Base-by-base conservation (phyloP, 2,888 invertebrate genomes). In the Linnaemya vulpina region DNA sequence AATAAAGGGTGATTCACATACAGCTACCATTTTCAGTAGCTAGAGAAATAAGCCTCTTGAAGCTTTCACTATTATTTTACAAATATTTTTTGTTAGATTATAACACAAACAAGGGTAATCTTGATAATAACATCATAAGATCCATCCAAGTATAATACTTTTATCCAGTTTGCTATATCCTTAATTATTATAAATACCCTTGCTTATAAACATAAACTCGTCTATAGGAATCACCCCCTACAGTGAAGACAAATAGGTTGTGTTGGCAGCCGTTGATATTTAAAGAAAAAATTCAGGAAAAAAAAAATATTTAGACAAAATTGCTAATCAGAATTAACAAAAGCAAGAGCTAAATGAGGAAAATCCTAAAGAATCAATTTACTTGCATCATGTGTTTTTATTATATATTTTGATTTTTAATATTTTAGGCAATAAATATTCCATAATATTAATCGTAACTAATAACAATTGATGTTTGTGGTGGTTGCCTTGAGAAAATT, bases 321-420 rank as follows among this genome's bases (percentile, higher is more conserved):
- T 25, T 55, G 4, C 30, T 30, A 55, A 15, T 0, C 2, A 55
- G 30, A 30, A 30, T 25, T 30, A n/a, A 30, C n/a, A 55, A n/a
- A 30, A 30, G n/a, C 11, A 30, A 15, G 53, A 15, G 15, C 53
- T 25, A 4, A 25, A 55, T 4, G 55, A 55, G 30, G 55, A 25
- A 55, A 55, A 25, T 15, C 30, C 25, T 55, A 55, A 55, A 30
- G 25, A 55, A 55, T n/a, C 25, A 55, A 55, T 55, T 55, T 55
- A 25, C 15, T 30, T 55, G 10, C 22, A 53, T 25, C 20, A 53
- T 53, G 17, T 2, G 11, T 53, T 53, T 20, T 53, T 17, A 53
- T 30, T n/a, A 5, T 30, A 30, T 17, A 17, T 51, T 17, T 51
- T 51, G 9, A 17, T 51, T 11, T 40, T 40, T 13, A 40, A 11